A percentile compares a stretch with the other conserved stretches of the same genome.
phyloP scores from a whole-genome alignment of 2,797 vertebrate species.

The Alexandromys oeconomus region DNA sequence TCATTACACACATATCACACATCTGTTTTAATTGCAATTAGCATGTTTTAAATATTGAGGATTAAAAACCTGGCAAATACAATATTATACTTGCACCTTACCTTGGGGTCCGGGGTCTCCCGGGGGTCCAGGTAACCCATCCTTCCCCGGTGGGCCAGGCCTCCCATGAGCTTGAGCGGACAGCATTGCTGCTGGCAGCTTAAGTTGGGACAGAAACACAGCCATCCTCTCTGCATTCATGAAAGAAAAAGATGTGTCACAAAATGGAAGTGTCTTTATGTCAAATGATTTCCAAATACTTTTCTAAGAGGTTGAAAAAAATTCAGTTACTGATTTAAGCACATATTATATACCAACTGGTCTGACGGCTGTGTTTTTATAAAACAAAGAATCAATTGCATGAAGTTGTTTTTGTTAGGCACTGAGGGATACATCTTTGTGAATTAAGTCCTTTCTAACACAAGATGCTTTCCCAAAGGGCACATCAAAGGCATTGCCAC shows the following conservation, averaged over 20 bases:
- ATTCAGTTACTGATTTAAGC: not conserved
- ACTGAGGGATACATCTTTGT: not conserved
- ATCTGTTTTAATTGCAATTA: constrained; percentile 76
- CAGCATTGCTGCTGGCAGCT: constrained; percentile 94
- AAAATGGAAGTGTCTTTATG: not conserved
- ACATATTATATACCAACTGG: not conserved
- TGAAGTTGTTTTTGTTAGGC: not conserved
- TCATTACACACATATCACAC: not conserved
- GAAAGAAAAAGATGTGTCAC: constrained; percentile 73
- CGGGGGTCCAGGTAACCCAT: constrained; percentile 92
- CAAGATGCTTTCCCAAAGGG: not conserved
- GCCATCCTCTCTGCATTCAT: constrained; percentile 92
- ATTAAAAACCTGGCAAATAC: constrained; percentile 10
- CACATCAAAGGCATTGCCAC: not conserved
- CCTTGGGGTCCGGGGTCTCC: constrained; percentile 95
- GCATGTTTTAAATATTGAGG: constrained; percentile 63
- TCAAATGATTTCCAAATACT: not conserved
- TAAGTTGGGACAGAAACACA: constrained; percentile 89
- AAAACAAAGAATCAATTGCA: not conserved
- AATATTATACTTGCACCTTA: constrained; percentile 84
- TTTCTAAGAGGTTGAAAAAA: constrained; percentile 35
- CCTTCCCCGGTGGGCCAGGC: constrained; percentile 94
- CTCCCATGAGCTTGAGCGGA: constrained; percentile 93
- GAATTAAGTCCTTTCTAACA: not conserved
- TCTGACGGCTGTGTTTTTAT: not conserved